A percentile compares a stretch with the other conserved stretches of the same genome.
Conservation (phyloP, 2,888 invertebrate genomes). For the Hemaris fuciformis region DNA sequence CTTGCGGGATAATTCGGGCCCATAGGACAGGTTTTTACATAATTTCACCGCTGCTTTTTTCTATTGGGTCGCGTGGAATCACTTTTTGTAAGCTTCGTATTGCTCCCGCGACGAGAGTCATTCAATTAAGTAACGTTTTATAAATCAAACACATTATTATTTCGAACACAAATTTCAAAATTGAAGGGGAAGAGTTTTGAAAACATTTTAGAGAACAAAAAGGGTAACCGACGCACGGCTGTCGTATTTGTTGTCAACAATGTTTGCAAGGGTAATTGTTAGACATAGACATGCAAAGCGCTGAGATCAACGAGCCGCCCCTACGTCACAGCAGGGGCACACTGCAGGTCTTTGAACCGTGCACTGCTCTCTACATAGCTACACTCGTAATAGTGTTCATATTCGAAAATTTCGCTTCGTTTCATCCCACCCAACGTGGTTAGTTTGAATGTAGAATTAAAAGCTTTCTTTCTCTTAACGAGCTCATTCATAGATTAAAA, state of each 20-base stretch:
- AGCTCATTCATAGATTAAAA: neutral
- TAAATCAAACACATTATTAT: conserved; percentile 68
- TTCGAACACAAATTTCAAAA: conserved; percentile 65
- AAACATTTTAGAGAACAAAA: conserved; percentile 68
- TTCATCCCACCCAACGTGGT: neutral
- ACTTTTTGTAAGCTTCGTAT: conserved; percentile 45
- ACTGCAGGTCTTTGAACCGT: conserved; percentile 5
- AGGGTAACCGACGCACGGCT: conserved; percentile 61
- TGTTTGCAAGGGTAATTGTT: conserved; percentile 69
- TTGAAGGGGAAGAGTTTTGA: conserved; percentile 61
- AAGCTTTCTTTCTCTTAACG: neutral
- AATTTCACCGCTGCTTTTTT: conserved; percentile 72
- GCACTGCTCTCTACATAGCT: neutral
- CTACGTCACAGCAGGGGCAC: neutral
- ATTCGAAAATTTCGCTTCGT: neutral
- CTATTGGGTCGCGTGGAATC: conserved; percentile 53
- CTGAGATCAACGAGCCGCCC: conserved; percentile 49
- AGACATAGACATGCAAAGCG: conserved; percentile 62
- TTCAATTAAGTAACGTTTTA: conserved; percentile 70
- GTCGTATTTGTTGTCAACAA: conserved; percentile 45
- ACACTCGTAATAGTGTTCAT: neutral
- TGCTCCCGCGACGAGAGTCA: conserved; percentile 44
- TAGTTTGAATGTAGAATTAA: neutral
- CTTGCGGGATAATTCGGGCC: conserved; percentile 77
- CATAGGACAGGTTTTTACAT: conserved; percentile 79